phyloP scores from a whole-genome alignment of 1,140 invertebrate genomes.

The Aphelinus certus region DNA sequence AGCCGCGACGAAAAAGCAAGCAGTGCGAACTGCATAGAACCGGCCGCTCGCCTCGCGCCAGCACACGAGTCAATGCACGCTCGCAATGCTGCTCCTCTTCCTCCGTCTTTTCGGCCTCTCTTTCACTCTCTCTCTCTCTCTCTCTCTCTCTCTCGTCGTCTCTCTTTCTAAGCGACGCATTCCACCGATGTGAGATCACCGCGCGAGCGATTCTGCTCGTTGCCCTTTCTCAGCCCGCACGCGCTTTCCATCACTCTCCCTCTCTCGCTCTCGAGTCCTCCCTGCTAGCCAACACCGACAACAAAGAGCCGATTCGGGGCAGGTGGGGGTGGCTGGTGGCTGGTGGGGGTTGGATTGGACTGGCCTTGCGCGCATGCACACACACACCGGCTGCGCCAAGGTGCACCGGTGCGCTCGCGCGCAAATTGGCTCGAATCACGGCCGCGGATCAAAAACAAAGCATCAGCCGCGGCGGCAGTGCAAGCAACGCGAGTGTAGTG shows the following conservation, averaged over 20 bases:
- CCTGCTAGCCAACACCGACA: too few species aligned
- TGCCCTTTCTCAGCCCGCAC: neutral
- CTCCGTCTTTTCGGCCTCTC: too few species aligned
- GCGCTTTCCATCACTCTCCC: neutral
- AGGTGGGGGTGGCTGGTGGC: slow-evolving; percentile 16
- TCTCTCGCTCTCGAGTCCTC: slow-evolving; percentile 23
- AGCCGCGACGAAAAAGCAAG: too few species aligned
- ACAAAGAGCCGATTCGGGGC: slow-evolving; percentile 19
- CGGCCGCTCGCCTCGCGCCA: neutral
- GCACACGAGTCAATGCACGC: slow-evolving; percentile 29
- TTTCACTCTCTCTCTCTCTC: too few species aligned
- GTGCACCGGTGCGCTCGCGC: slow-evolving; percentile 9
- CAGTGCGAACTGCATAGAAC: slow-evolving; percentile 33
- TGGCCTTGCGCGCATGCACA: neutral
- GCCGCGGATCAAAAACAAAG: too few species aligned
- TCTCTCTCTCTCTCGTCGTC: too few species aligned
- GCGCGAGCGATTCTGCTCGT: neutral
- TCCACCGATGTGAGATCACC: slow-evolving; percentile 62
- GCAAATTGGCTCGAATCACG: neutral
- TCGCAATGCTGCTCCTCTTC: too few species aligned
- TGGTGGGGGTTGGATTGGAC: too few species aligned
- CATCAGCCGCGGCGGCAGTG: too few species aligned
- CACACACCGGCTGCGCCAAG: slow-evolving; percentile 18
- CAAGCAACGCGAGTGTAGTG: slow-evolving; percentile 31
- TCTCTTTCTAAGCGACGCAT: slow-evolving; percentile 42